Base-by-base conservation (phyloP, 2,113 vertebrate genomes). In the Ancistrus triradiatus region DNA sequence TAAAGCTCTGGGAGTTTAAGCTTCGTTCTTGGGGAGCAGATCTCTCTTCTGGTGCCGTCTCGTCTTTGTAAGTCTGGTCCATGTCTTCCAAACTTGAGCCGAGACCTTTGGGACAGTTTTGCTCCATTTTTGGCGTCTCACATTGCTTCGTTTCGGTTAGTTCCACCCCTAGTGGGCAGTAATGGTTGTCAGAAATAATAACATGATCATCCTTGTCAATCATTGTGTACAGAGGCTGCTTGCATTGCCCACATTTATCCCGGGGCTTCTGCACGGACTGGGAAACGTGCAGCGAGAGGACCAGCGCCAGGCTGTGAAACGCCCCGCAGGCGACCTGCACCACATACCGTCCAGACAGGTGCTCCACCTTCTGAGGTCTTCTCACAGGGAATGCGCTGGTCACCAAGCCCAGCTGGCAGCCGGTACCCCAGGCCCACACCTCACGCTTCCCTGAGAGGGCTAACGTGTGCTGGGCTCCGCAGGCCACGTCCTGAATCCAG, bases 351-450 rank as follows among this genome's bases (percentile, higher is more conserved):
- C 93, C 94, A 44, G 93, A 86, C 70, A 99, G 87, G 73, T 97
- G 92, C 66, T 99, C 94, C 31, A 99, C 90, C 74, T 93, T 97
- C 72, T 93, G 92, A 0, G 96, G 92, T 77, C 81, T 93, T 70
- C 84, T 92, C 51, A 97, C 91, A 1, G 94, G 94, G 74, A 94
- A 96, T 58, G 83, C 70, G n/a, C 74, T 90, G 6, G 91, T 93
- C 68, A 95, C 89, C 74, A 98, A 88, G 9, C 96, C 95, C 0
- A 98, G 85, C 75, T 98, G 96, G 78, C 93, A 96, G 67, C 95
- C 96, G 0, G 89, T 95, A 44, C 96, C 95, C 96, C 96, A 99
- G 1, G 95, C 91, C 96, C 96, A 98, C 69, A 98, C 88, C 78
- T 98, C 95, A 2, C 91, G 88, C 79, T 86, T 91, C 31, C 86